phyloP scores from a whole-genome alignment of 2,797 vertebrate genomes.

The Sebastes ruberrimus region DNA sequence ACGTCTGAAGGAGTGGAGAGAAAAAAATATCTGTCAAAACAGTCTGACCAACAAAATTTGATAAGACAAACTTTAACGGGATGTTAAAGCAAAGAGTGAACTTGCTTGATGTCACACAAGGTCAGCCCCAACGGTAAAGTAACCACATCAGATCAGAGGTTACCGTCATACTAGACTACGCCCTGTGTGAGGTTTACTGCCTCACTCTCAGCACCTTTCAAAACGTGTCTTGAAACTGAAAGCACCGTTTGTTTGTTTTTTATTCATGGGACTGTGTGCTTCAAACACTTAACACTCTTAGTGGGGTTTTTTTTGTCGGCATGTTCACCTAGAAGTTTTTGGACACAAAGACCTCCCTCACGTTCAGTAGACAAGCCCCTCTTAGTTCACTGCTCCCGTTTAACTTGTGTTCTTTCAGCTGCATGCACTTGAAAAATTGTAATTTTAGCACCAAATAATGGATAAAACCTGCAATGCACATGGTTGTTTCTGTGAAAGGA shows the following conservation, averaged over 20 bases:
- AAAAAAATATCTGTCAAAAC: not conserved
- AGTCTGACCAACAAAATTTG: not conserved
- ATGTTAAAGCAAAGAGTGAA: not conserved
- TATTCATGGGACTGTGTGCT: conserved; percentile 21
- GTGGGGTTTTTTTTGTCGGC: conserved; percentile 30
- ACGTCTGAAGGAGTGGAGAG: conserved; percentile 52
- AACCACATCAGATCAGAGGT: conserved; percentile 21
- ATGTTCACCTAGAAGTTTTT: conserved; percentile 69
- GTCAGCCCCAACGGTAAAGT: not conserved
- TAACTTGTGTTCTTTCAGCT: conserved; percentile 49
- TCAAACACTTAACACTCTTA: conserved; percentile 27
- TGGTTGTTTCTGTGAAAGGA: conserved; percentile 43
- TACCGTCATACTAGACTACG: not conserved
- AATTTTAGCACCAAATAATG: conserved; percentile 46
- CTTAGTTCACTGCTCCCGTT: conserved; percentile 29
- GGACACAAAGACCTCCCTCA: conserved; percentile 34
- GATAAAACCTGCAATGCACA: conserved; percentile 11
- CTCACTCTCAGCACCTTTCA: conserved; percentile 71
- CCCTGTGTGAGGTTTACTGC: conserved; percentile 19
- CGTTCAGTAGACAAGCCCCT: conserved; percentile 7
- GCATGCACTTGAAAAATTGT: conserved; percentile 62
- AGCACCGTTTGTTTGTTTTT: conserved; percentile 1
- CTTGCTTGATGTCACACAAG: not conserved
- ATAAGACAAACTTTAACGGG: not conserved
- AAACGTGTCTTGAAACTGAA: conserved; percentile 56